Evolutionary conservation across 2,113 vertebrate species (phyloP).

Genomic region (Delphinapterus leucas): DNA sequence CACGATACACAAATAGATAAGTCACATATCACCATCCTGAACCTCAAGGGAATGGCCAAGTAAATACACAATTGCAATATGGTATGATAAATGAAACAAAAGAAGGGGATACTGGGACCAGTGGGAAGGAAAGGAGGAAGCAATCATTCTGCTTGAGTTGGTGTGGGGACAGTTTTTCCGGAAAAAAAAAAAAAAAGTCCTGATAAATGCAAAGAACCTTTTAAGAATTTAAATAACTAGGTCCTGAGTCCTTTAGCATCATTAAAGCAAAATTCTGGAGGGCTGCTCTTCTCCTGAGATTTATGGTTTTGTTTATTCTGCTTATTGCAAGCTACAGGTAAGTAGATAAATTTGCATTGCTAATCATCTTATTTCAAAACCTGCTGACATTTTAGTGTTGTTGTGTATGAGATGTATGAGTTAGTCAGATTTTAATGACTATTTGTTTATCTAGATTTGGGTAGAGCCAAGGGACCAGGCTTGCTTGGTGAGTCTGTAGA

Average conservation of each 20-base stretch:
- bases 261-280: conserved; percentile 36
- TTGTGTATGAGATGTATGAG: background rate
- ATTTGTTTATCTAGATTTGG: conserved; percentile 68
- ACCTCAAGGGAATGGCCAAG: background rate
- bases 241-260: background rate
- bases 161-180: background rate
- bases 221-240: conserved; percentile 47
- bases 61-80: background rate
- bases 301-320: conserved; percentile 55
- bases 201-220: background rate
- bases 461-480: conserved; percentile 32
- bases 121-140: background rate
- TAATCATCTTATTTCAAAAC: conserved; percentile 65
- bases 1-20: background rate
- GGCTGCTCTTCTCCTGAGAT: conserved; percentile 2
- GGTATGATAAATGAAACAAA: background rate
- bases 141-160: background rate
- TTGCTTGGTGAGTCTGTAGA: conserved; percentile 41
- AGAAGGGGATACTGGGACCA: background rate
- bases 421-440: conserved; percentile 70
- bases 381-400: conserved; percentile 64
- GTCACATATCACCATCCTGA: background rate
- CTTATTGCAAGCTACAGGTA: conserved; percentile 55
- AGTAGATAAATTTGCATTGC: conserved; percentile 68
- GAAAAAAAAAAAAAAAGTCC: background rate